Evolutionary conservation across 2,888 invertebrate species (phyloP), one percentile per base, ranked within the genome.

Genomic region (Lasioglossum morio): DNA sequence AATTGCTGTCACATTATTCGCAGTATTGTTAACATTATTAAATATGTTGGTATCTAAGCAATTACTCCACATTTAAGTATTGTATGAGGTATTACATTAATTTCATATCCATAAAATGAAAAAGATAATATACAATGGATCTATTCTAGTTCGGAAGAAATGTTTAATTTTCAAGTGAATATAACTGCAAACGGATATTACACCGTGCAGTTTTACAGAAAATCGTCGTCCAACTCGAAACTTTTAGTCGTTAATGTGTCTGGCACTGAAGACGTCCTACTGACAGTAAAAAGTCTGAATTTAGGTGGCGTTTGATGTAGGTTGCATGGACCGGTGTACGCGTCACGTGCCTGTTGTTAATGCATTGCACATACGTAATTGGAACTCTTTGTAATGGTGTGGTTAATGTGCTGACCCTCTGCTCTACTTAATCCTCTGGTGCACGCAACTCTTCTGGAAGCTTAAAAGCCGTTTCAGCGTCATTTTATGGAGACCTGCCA

Each of bases 391-490:
- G 66, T 66, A 66, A 66, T 66, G 66, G 66, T 8, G 66, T 23
- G 34, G 66, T 40, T 69, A 69, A 37, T 69, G n/a, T n/a, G 37
- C 37, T 69, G 69, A 69, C 69, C 69, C 69, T 37, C 37, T 69
- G 69, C 69, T 69, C 69, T 37, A 69, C 69, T 69, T 69, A 69
- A 69, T 37, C 37, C 69, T 69, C 23, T 69, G 23, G 40, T 37
- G 37, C 69, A 37, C 69, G 69, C 37, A 37, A 69, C 69, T 37
- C 69, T 37, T 37, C 69, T 69, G n/a, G 69, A 69, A 37, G 34
- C 69, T 37, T 37, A 69, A 37, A 69, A 37, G 69, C 34, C 69
- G 34, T 69, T 69, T 69, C 69, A 69, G 69, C 69, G 69, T 69
- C 69, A 69, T 69, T 34, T 69, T 40, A 69, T 69, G 69, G 69